Conservation (phyloP, 2,888 invertebrate species). For the Drosophila austrosaltans region DNA sequence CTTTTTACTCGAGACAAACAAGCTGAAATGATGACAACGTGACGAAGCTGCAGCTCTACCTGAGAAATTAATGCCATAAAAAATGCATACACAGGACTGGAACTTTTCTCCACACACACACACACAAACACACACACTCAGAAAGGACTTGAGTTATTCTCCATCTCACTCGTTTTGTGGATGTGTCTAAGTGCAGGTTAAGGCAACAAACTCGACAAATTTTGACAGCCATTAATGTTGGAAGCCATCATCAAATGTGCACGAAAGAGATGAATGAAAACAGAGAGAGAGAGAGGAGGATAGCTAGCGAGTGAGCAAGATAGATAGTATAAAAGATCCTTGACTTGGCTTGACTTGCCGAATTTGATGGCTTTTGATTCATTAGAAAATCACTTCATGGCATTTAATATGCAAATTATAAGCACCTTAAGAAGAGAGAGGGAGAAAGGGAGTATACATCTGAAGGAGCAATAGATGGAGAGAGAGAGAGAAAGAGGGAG, state of each 20-base stretch:
- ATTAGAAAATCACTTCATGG: constrained; percentile 75
- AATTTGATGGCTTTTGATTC: constrained; percentile 74
- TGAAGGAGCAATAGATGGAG: not conserved
- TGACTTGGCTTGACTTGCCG: constrained; percentile 32
- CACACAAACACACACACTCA: constrained; percentile 5
- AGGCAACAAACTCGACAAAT: constrained; percentile 55
- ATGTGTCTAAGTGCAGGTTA: constrained; percentile 59
- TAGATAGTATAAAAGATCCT: not conserved
- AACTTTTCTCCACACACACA: constrained; percentile 10
- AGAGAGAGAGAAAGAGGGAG: not conserved
- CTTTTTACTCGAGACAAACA: constrained; percentile 42
- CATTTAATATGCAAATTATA: constrained; percentile 76
- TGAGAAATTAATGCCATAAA: constrained; percentile 49
- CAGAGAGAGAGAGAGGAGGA: not conserved
- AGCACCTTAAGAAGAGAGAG: constrained; percentile 34
- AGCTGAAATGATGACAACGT: constrained; percentile 31
- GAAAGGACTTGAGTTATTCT: constrained; percentile 3
- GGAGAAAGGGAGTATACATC: not conserved
- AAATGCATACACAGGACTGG: constrained; percentile 41
- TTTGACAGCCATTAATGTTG: constrained; percentile 69
- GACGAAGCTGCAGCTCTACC: constrained; percentile 37
- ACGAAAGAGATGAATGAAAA: constrained; percentile 42
- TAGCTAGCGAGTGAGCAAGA: not conserved
- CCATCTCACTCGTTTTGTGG: constrained; percentile 15
- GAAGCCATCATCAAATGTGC: constrained; percentile 73